These are phyloP conservation scores for Dermatemys mawii DNA, from an alignment of 2,113 vertebrate genomes.

Conservation along the genomic window DNA sequence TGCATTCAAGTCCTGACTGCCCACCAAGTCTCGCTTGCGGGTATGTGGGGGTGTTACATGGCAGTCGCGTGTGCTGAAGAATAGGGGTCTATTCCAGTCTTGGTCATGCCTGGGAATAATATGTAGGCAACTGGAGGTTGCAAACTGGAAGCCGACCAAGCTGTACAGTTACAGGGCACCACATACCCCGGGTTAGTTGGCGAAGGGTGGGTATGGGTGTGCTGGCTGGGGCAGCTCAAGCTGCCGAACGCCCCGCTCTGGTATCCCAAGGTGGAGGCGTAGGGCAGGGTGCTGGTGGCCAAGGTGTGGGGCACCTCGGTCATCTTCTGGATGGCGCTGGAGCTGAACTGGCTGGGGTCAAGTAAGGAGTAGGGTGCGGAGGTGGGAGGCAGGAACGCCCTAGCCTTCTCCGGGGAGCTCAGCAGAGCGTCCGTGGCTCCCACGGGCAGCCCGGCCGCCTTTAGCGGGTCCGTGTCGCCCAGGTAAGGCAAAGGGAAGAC, in stretches of 20 bases:
- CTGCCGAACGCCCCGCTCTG: conserved; percentile 97
- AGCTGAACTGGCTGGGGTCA: conserved; percentile 97
- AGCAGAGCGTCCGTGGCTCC: conserved; percentile 93
- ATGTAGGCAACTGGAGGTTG: conserved; percentile 99
- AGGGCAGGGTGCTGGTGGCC: conserved; percentile 93
- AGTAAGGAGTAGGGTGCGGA: conserved; percentile 96
- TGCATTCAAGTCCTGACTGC: conserved; percentile 78
- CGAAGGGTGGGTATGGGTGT: conserved; percentile 99
- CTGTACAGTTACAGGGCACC: conserved; percentile 99
- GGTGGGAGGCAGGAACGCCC: conserved; percentile 95
- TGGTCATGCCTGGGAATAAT: conserved; percentile 99
- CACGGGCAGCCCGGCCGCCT: conserved; percentile 90
- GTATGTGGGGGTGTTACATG: conserved; percentile 84
- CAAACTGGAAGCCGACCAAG: conserved; percentile 98
- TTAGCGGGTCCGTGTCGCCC: conserved; percentile 96
- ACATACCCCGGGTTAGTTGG: conserved; percentile 99
- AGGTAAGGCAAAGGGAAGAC: conserved; percentile 99
- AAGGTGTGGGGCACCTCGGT: conserved; percentile 97
- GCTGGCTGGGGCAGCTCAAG: conserved; percentile 95
- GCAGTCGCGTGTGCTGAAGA: conserved; percentile 95
- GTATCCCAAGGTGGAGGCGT: conserved; percentile 98
- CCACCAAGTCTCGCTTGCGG: background rate
- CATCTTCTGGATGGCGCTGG: conserved; percentile 98
- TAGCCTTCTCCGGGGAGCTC: conserved; percentile 91
- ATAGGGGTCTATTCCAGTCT: conserved; percentile 98